Evolutionary conservation across 1,140 invertebrate species (phyloP), one percentile per base, ranked within the genome.

Genomic region (Aphelenchoides fujianensis): DNA sequence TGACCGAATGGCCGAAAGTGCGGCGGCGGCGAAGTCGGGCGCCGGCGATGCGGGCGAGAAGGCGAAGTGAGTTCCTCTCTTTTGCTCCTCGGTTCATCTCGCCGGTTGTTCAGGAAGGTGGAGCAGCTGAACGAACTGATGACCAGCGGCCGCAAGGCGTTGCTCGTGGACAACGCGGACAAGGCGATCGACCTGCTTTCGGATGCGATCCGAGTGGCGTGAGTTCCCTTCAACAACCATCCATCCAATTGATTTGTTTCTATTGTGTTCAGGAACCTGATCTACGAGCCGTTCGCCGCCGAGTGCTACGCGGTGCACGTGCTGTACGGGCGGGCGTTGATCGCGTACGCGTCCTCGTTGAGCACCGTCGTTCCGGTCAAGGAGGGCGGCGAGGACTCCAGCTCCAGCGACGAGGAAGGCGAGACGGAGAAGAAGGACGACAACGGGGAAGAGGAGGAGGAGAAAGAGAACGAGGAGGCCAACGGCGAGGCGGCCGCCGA

Each of bases 341-440:
- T 66, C 12, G n/a, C n/a, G 19, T 36, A 30, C 12, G 31, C 32
- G 16, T n/a, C 28, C 30, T 27, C 28, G 2, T 30, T 61, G 27
- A 31, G 16, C 1, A 61, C 59, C 30, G 59, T 61, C 27, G 59
- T 61, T 2, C 28, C 28, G n/a, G 36, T 31, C 59, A 61, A 61
- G 16, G 59, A 19, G n/a, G 16, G 16, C 2, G n/a, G n/a, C n/a
- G n/a, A n/a, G n/a, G n/a, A n/a, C n/a, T n/a, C n/a, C n/a, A n/a
- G n/a, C n/a, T n/a, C n/a, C n/a, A n/a, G n/a, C n/a, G 27, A 61
- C 31, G 57, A 59, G 7, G 59, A 61, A 19, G 59, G 27, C 59
- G 59, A 61, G 31, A 16, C n/a, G 31, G 59, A 61, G 2, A 16
- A 28, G 16, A 28, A 61, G 16, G 59, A 31, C 30, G 59, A 53